Conservation (phyloP, 35 echinoderm and acorn worm species). For the Heliocidaris tuberculata region DNA sequence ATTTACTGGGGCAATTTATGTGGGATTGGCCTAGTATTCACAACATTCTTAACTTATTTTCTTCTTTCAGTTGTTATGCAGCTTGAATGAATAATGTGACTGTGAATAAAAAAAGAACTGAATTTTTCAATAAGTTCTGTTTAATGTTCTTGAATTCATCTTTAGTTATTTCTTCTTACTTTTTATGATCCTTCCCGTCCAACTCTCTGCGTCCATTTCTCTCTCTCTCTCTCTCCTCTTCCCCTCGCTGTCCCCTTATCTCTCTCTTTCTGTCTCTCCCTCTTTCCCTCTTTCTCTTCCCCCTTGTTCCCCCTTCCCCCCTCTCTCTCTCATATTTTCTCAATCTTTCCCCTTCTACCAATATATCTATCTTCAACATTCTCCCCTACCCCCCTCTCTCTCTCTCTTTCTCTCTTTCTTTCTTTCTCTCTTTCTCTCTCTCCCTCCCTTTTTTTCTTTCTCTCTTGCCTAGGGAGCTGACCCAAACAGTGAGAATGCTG, state of each 20-base stretch:
- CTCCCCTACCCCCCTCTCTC: too few relatives aligned
- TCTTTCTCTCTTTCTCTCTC: background rate
- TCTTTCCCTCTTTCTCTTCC: background rate
- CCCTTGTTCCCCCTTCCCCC: background rate
- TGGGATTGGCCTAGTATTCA: too few relatives aligned
- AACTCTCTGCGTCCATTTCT: background rate
- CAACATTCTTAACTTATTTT: too few relatives aligned
- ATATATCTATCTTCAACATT: background rate
- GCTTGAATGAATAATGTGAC: background rate
- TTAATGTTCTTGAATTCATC: background rate
- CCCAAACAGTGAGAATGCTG: conserved; percentile 78
- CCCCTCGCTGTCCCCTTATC: too few relatives aligned
- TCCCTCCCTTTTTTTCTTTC: background rate
- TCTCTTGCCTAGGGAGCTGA: conserved; percentile 70
- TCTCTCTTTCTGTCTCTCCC: too few relatives aligned
- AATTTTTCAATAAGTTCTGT: background rate
- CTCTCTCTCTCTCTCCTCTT: background rate
- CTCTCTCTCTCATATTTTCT: background rate
- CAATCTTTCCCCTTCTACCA: background rate
- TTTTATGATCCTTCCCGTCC: too few relatives aligned
- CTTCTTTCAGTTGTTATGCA: background rate
- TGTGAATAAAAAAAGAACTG: background rate
- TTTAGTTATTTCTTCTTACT: background rate
- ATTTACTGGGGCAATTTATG: background rate
- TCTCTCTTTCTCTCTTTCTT: too few relatives aligned